Percentiles rank a stretch among this genome's conserved stretches.
Evolutionary conservation across 2,797 vertebrate genomes (phyloP).

Genomic region (Mus minutoides): DNA sequence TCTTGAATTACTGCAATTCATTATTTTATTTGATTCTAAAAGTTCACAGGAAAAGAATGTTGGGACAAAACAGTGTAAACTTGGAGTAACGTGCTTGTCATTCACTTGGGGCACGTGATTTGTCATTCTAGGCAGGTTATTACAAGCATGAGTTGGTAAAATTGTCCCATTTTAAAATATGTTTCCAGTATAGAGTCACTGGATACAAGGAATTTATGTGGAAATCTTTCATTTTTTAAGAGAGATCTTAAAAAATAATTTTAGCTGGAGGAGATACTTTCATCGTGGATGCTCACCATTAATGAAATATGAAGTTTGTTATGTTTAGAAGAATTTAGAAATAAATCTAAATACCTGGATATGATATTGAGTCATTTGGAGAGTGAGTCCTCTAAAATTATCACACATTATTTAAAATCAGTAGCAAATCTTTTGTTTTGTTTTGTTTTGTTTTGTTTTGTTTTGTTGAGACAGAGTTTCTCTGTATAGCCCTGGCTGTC

Average conservation of each 20-base stretch:
- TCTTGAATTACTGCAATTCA: not conserved
- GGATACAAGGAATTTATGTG: not conserved
- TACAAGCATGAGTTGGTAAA: not conserved
- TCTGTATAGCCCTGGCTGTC: too few relatives aligned
- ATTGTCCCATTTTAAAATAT: not conserved
- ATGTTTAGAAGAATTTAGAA: not conserved
- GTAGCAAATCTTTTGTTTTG: not conserved
- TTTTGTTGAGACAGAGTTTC: too few relatives aligned
- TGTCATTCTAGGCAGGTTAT: not conserved
- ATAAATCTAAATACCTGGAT: not conserved
- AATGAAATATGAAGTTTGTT: not conserved
- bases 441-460: too few relatives aligned
- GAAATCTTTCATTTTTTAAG: not conserved
- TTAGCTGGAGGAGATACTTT: not conserved
- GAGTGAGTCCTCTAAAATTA: not conserved
- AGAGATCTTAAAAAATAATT: slow-evolving; percentile 4
- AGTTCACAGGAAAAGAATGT: not conserved
- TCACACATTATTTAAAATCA: not conserved
- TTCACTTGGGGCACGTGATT: not conserved
- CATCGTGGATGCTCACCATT: not conserved
- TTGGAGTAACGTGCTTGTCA: not conserved
- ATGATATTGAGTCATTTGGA: not conserved
- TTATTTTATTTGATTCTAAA: not conserved
- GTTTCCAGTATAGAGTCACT: not conserved
- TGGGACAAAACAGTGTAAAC: not conserved